Evolutionary conservation across 2,797 vertebrate species (phyloP).

Genomic region (Channa striata): DNA sequence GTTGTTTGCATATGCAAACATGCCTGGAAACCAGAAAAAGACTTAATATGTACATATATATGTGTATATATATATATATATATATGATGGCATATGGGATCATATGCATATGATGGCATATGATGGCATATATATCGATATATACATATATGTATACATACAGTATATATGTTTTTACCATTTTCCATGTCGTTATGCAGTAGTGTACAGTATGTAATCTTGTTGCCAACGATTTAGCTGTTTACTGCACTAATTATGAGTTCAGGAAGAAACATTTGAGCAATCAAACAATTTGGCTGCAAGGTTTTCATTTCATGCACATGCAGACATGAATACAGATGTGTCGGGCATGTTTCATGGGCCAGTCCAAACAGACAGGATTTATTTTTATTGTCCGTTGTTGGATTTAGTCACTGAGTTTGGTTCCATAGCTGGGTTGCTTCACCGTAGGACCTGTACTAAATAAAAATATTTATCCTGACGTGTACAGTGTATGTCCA

Average conservation of each 20-base stretch:
- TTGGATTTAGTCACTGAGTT: slow-evolving; percentile 27
- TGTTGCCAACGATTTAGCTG: too few relatives aligned
- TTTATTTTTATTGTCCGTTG: slow-evolving; percentile 1
- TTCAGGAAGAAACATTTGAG: slow-evolving; percentile 34
- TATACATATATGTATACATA: background rate
- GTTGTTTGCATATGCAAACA: slow-evolving; percentile 32
- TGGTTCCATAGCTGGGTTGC: background rate
- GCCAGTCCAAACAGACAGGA: background rate
- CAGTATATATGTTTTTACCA: background rate
- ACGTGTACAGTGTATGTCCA: slow-evolving; percentile 14
- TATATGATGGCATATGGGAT: too few relatives aligned
- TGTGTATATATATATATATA: too few relatives aligned
- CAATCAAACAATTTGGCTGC: slow-evolving; percentile 14
- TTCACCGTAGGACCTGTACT: slow-evolving; percentile 5
- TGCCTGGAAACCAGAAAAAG: too few relatives aligned
- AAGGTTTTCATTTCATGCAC: slow-evolving; percentile 10
- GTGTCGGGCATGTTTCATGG: background rate
- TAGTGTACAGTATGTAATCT: background rate
- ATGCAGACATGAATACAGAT: slow-evolving; percentile 22
- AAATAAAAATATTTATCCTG: background rate
- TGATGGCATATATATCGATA: too few relatives aligned
- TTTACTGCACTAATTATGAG: slow-evolving; percentile 4
- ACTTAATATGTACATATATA: too few relatives aligned
- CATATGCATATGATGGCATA: too few relatives aligned
- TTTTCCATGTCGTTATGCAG: background rate